Percentiles rank a stretch among this genome's conserved stretches.
Conservation (phyloP, 37 sponge, comb jelly and placozoan species). For the Haliclona indistincta region DNA sequence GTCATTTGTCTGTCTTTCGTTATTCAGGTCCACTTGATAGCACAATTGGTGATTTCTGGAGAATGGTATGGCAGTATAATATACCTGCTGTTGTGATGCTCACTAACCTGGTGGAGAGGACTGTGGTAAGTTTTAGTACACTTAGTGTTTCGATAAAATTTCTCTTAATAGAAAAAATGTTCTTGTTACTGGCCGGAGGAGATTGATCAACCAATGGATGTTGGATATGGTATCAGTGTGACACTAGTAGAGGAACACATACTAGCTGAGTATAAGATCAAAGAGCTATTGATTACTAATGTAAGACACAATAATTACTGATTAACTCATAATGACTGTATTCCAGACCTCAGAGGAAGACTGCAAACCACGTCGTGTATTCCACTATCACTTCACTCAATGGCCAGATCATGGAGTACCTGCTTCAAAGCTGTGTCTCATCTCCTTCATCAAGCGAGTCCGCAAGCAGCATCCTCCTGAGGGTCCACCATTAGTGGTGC, state of each 20-base stretch:
- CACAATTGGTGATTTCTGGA: conserved; percentile 66
- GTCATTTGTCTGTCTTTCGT: background rate
- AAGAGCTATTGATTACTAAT: conserved; percentile 30
- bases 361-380: conserved; percentile 37
- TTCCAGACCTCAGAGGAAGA: too few species aligned
- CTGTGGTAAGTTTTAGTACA: conserved; percentile 30
- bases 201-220: conserved; percentile 19
- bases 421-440: conserved; percentile 75
- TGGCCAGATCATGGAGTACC: conserved; percentile 89
- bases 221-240: conserved; percentile 30
- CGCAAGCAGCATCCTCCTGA: conserved; percentile 57
- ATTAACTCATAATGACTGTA: too few species aligned
- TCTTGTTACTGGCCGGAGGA: conserved; percentile 76
- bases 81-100: conserved; percentile 65
- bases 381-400: conserved; percentile 57
- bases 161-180: conserved; percentile 72
- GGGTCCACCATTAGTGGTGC: conserved; percentile 62
- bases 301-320: conserved; percentile 24
- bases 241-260: conserved; percentile 36
- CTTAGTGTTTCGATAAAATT: too few species aligned
- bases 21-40: conserved; percentile 46
- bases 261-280: conserved; percentile 71
- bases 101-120: conserved; percentile 57
- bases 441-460: conserved; percentile 68
- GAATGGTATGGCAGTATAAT: conserved; percentile 57